These are phyloP conservation scores for mouse (Mus musculus) DNA, from an alignment of 2,113 vertebrate species.

Conservation along the genomic window GRCm39 chr12:56847501-56848000, in stretches of 20 bases:
- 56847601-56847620: constrained; percentile 55
- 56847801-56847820: constrained; percentile 31
- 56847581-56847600: constrained; percentile 57
- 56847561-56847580: constrained; percentile 21
- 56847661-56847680: background rate
- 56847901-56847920: constrained; percentile 27
- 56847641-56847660: constrained; percentile 35
- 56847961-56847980: background rate
- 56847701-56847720: constrained; percentile 38
- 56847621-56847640: constrained; percentile 61
- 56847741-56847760: constrained; percentile 47
- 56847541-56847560: constrained; percentile 20
- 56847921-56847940: background rate
- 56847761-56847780: constrained; percentile 45
- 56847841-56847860: constrained; percentile 37
- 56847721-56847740: background rate
- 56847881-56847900: constrained; percentile 1
- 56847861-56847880: background rate
- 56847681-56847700: constrained; percentile 18
- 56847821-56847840: background rate
- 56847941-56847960: background rate
- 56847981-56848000: constrained; percentile 32
- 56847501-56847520: background rate
- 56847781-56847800: constrained; percentile 57
- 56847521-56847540: constrained; percentile 40